Conservation (phyloP, 2,797 vertebrate species). For the Champsocephalus gunnari region DNA sequence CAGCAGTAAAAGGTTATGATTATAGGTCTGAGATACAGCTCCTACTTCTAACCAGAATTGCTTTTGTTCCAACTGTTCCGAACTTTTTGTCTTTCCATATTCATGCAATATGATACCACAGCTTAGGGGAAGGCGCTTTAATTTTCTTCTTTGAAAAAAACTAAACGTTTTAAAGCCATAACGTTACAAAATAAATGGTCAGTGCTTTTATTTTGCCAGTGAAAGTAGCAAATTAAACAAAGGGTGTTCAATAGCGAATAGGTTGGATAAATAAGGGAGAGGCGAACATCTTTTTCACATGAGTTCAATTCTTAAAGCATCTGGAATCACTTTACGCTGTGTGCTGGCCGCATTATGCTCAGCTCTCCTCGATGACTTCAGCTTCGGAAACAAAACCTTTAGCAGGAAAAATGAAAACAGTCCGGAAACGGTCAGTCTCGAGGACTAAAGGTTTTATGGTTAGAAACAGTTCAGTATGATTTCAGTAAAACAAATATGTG, state of each 20-base stretch:
- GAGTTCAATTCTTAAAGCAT: constrained; percentile 71
- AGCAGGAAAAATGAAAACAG: constrained; percentile 51
- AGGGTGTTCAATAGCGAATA: constrained; percentile 15
- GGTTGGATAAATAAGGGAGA: constrained; percentile 33
- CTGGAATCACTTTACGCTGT: constrained; percentile 75
- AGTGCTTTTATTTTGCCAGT: not conserved
- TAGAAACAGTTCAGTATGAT: not conserved
- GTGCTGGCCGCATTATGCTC: constrained; percentile 56
- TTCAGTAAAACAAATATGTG: not conserved
- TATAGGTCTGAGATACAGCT: constrained; percentile 33
- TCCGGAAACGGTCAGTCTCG: not conserved
- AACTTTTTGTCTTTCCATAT: constrained; percentile 49
- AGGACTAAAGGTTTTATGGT: constrained; percentile 22
- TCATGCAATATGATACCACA: constrained; percentile 64
- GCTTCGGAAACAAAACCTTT: constrained; percentile 60
- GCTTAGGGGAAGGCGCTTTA: constrained; percentile 1
- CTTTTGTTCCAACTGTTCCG: constrained; percentile 37
- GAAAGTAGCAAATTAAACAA: constrained; percentile 10
- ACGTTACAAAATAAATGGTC: constrained; percentile 17
- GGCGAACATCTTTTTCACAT: constrained; percentile 67
- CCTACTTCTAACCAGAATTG: constrained; percentile 39
- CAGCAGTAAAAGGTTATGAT: constrained; percentile 43
- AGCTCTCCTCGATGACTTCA: constrained; percentile 65
- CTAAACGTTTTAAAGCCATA: not conserved
- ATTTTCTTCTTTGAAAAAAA: not conserved